Evolutionary conservation across 2,797 vertebrate species (phyloP).

Genomic region (Etheostoma perlongum): DNA sequence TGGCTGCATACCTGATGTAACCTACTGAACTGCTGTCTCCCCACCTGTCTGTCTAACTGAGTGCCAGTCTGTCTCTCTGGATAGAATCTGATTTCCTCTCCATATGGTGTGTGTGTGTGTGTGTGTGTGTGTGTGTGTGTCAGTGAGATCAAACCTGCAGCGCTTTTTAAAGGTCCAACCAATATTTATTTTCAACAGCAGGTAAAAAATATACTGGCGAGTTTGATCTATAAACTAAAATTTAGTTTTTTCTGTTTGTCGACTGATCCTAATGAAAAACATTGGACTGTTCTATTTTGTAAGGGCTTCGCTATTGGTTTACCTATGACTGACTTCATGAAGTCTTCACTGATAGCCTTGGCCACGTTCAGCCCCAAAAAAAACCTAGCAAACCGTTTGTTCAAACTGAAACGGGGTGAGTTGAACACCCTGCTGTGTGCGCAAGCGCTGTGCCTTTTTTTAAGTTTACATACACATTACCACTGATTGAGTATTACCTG

Average conservation of each 20-base stretch:
- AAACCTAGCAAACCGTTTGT: too few species aligned
- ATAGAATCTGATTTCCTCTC: conserved; percentile 76
- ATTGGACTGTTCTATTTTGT: background rate
- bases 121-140: conserved; percentile 32
- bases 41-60: conserved; percentile 60
- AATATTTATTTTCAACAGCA: conserved; percentile 19
- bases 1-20: conserved; percentile 74
- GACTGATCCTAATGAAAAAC: background rate
- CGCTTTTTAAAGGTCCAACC: conserved; percentile 25
- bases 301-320: background rate
- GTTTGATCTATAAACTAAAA: background rate
- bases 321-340: background rate
- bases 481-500: too few species aligned
- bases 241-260: too few species aligned
- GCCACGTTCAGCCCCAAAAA: too few species aligned
- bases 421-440: too few species aligned
- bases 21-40: conserved; percentile 66
- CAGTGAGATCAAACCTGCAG: conserved; percentile 53
- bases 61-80: conserved; percentile 69
- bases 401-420: too few species aligned
- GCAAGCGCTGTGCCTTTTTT: too few species aligned
- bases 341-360: too few species aligned
- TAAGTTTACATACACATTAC: too few species aligned
- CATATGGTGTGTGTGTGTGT: conserved; percentile 66
- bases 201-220: background rate